These are phyloP conservation scores for Sphaerophoria rueppellii DNA, from an alignment of 2,888 invertebrate genomes.

Conservation along the genomic window DNA sequence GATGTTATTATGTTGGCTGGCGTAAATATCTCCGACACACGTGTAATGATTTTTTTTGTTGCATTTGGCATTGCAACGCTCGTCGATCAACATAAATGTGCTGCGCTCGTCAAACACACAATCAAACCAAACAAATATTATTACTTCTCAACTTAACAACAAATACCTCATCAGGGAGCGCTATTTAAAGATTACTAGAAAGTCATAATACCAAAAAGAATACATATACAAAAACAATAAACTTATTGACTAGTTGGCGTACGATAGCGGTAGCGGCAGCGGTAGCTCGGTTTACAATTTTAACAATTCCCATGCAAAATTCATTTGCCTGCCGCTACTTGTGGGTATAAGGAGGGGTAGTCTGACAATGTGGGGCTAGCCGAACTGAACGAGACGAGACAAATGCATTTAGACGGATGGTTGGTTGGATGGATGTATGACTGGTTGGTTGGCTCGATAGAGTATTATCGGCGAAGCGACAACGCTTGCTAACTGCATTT, in stretches of 20 bases:
- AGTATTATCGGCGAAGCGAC: conserved; percentile 62
- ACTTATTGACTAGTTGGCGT: conserved; percentile 12
- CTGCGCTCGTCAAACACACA: conserved; percentile 52
- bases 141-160: conserved; percentile 41
- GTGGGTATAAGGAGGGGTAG: conserved; percentile 7
- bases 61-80: not conserved
- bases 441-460: conserved; percentile 50
- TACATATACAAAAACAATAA: conserved; percentile 10
- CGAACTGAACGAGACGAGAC: conserved; percentile 26
- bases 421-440: conserved; percentile 51
- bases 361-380: conserved; percentile 22
- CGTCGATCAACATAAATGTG: conserved; percentile 55
- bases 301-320: conserved; percentile 67
- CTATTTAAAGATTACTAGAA: conserved; percentile 65
- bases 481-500: conserved; percentile 66
- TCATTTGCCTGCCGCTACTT: conserved; percentile 32
- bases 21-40: conserved; percentile 34
- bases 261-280: not conserved
- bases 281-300: conserved; percentile 60
- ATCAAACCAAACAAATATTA: conserved; percentile 32
- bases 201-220: conserved; percentile 56
- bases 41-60: conserved; percentile 24
- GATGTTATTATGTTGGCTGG: not conserved
- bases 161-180: conserved; percentile 66
- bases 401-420: conserved; percentile 43